Evolutionary conservation across 2,797 vertebrate species (phyloP).

Genomic region (Antrozous pallidus): DNA sequence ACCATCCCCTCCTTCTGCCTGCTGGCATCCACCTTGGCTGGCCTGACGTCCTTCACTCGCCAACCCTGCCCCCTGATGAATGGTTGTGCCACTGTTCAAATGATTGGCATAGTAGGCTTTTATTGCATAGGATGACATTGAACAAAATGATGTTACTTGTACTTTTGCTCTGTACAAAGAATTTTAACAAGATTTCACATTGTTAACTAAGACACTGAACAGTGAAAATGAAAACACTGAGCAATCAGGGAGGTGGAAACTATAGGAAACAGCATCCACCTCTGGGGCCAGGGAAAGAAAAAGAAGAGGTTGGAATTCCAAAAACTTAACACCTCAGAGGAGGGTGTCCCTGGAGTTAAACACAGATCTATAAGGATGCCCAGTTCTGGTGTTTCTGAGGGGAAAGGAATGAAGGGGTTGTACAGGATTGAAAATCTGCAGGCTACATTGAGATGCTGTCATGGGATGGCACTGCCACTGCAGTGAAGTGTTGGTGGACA

Average conservation of each 20-base stretch:
- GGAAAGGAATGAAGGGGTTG: neutral
- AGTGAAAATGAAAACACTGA: neutral
- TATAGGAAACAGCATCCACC: neutral
- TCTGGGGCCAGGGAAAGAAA: neutral
- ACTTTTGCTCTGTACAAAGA: neutral
- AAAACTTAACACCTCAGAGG: slow-evolving; percentile 12
- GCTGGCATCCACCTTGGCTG: no score
- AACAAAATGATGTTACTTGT: neutral
- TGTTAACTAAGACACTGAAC: neutral
- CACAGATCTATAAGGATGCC: neutral
- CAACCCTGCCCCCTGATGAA: no score
- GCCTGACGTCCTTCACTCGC: no score
- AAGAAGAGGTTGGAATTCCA: neutral
- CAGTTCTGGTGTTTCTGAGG: neutral
- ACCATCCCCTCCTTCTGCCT: no score
- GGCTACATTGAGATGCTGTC: neutral
- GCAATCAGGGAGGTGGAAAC: neutral
- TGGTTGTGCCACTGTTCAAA: no score
- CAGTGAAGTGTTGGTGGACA: neutral
- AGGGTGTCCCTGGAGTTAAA: neutral
- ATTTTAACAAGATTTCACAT: neutral
- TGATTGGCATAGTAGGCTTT: no score
- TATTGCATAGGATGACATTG: neutral
- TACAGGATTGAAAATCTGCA: neutral
- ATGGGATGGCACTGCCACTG: neutral